These are phyloP conservation scores for Helostoma temminkii DNA, from an alignment of 2,797 vertebrate genomes.

Conservation along the genomic window DNA sequence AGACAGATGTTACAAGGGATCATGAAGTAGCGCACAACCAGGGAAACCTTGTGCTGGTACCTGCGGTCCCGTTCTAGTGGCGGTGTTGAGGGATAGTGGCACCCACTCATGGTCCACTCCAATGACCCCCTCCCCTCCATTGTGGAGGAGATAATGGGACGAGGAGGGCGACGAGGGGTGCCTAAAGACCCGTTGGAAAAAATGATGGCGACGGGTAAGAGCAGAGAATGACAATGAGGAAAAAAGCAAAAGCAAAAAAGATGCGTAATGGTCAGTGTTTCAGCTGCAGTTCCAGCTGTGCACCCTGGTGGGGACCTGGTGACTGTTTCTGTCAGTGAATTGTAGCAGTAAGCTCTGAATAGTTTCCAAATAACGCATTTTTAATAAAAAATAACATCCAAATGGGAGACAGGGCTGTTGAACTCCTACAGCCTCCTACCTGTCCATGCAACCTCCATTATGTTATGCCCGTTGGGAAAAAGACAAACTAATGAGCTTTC, in stretches of 20 bases:
- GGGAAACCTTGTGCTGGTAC: slow-evolving; percentile 94
- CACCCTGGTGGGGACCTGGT: slow-evolving; percentile 44
- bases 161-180: slow-evolving; percentile 72
- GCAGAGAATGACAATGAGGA: slow-evolving; percentile 40
- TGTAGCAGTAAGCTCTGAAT: slow-evolving; percentile 65
- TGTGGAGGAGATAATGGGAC: slow-evolving; percentile 69
- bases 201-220: slow-evolving; percentile 68
- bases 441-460: slow-evolving; percentile 74
- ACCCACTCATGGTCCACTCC: slow-evolving; percentile 89
- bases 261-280: slow-evolving; percentile 55
- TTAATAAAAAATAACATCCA: slow-evolving; percentile 78
- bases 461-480: slow-evolving; percentile 41
- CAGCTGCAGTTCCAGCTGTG: slow-evolving; percentile 75
- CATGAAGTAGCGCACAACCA: slow-evolving; percentile 98
- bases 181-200: slow-evolving; percentile 78
- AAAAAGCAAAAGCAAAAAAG: slow-evolving; percentile 24
- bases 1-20: slow-evolving; percentile 98
- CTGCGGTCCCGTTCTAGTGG: slow-evolving; percentile 89
- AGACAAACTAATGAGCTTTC: slow-evolving; percentile 56
- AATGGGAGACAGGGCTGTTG: slow-evolving; percentile 40
- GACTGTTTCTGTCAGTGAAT: slow-evolving; percentile 71
- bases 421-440: slow-evolving; percentile 75
- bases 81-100: slow-evolving; percentile 85
- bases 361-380: slow-evolving; percentile 83
- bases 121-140: slow-evolving; percentile 78